Base-by-base conservation (phyloP, 2,113 vertebrate genomes). In the Murina feae region DNA sequence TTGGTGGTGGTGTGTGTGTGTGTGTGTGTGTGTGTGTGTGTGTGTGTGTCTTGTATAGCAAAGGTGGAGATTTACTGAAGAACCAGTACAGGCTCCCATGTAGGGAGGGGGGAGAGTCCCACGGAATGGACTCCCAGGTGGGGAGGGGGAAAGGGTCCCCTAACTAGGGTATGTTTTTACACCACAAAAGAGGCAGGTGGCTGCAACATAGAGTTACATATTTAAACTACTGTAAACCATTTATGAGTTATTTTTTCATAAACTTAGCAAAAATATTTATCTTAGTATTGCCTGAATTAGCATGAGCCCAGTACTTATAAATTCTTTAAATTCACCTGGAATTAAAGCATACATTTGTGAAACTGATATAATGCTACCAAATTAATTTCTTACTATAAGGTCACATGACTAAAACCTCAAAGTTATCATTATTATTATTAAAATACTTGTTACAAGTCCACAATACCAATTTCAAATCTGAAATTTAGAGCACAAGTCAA, bases 141-240 rank as follows among this genome's bases (percentile, higher is more conserved):
- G 44, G 44, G 44, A 44, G 44, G 44, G 44, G 9, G 44, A 44
- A 44, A 44, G 44, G 44, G 44, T 44, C 11, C 44, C 44, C 44
- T 44, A 44, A 44, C 44, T 74, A 25, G 2, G 39, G 4, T 4
- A 75, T 49, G 35, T 30, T 37, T 83, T 79, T 69, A 14, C 3
- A 69, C 12, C 55, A 90, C 23, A 83, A 88, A 72, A 88, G 39
- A 69, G 39, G 42, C 39, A 79, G 49, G n/a, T 6, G 20, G 55
- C 25, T 69, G 9, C 5, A 76, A 66, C 65, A 55, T 66, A 93
- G 37, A 93, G 42, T 53, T 80, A 74, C 3, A 21, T 32, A 85
- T 75, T 95, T 83, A 68, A 94, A 94, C 44, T 55, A 35, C 68
- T 79, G 12, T 53, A 79, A 92, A 69, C 37, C 23, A 76, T 87